phyloP scores from a whole-genome alignment of 2,888 invertebrate genomes.

The Hedychridium roseum region DNA sequence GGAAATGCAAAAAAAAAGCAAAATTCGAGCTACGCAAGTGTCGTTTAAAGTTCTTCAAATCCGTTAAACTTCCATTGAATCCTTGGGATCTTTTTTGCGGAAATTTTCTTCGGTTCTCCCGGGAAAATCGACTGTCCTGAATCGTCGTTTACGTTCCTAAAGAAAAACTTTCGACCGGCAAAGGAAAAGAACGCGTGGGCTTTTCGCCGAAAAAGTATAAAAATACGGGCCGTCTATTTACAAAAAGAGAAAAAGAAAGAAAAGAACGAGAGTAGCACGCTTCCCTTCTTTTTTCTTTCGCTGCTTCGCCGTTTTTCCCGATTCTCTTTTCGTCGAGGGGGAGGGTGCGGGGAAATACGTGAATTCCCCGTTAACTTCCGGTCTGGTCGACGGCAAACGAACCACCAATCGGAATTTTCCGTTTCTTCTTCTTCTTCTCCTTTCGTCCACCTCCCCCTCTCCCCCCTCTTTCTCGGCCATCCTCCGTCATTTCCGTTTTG shows the following conservation, averaged over 20 bases:
- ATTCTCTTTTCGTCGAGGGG: conserved; percentile 14
- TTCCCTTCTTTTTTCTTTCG: conserved; percentile 1
- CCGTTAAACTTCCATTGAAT: not conserved
- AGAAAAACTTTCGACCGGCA: too few relatives aligned
- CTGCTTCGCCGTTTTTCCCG: conserved; percentile 2
- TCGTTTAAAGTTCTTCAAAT: not conserved
- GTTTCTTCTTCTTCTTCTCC: conserved; percentile 15
- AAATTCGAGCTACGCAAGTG: conserved; percentile 22
- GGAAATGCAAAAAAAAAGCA: too few relatives aligned
- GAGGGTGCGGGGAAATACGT: too few relatives aligned
- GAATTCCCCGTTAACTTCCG: too few relatives aligned
- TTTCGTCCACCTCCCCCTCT: conserved; percentile 11
- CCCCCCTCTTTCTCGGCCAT: conserved; percentile 9
- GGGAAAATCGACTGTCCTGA: too few relatives aligned
- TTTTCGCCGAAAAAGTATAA: too few relatives aligned
- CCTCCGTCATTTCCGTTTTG: conserved; percentile 3
- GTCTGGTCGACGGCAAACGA: too few relatives aligned
- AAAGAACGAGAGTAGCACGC: not conserved
- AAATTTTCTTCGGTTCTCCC: not conserved
- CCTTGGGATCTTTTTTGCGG: not conserved
- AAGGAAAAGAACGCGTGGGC: too few relatives aligned
- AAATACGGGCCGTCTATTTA: conserved; percentile 53
- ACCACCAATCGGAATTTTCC: not conserved
- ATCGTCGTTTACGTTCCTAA: too few relatives aligned
- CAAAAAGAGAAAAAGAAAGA: conserved; percentile 41